phyloP scores from a whole-genome alignment of 2,888 invertebrate genomes.

The Gryllus longicercus region DNA sequence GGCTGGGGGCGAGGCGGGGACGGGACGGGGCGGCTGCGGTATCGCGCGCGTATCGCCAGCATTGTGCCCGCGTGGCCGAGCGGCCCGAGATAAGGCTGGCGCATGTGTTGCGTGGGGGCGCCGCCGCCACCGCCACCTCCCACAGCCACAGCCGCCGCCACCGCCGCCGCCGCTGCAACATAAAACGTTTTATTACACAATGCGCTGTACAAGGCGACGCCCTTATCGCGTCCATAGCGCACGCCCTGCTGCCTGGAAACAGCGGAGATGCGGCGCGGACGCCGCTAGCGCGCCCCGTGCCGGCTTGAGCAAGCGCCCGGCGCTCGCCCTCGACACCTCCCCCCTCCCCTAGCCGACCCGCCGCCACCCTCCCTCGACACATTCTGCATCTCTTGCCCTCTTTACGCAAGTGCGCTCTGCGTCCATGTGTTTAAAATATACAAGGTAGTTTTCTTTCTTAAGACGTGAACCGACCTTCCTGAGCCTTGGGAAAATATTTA shows the following conservation, averaged over 20 bases:
- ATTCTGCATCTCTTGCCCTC: too few species aligned
- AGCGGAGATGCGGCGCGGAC: neutral
- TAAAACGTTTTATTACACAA: slow-evolving; percentile 17
- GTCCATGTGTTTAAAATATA: too few species aligned
- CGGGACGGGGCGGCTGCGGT: neutral
- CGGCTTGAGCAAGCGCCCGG: neutral
- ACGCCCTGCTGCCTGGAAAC: slow-evolving; percentile 17
- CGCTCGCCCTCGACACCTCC: neutral
- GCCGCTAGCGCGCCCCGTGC: neutral
- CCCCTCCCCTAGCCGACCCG: too few species aligned
- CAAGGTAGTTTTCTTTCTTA: too few species aligned
- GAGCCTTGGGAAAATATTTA: too few species aligned
- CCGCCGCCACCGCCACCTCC: neutral
- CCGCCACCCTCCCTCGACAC: too few species aligned
- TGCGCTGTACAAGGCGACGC: neutral
- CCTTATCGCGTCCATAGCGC: slow-evolving; percentile 17
- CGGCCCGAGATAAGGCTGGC: neutral
- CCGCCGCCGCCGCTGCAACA: neutral
- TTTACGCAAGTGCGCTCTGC: too few species aligned
- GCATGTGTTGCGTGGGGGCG: neutral
- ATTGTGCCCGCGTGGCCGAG: slow-evolving; percentile 17
- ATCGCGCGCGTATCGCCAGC: slow-evolving; percentile 7
- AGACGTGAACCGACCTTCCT: too few species aligned
- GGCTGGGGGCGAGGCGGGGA: neutral
- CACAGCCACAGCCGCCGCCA: neutral